Evolutionary conservation across 2,797 vertebrate genomes (phyloP).

Genomic region (Toxotes lorentzi): DNA sequence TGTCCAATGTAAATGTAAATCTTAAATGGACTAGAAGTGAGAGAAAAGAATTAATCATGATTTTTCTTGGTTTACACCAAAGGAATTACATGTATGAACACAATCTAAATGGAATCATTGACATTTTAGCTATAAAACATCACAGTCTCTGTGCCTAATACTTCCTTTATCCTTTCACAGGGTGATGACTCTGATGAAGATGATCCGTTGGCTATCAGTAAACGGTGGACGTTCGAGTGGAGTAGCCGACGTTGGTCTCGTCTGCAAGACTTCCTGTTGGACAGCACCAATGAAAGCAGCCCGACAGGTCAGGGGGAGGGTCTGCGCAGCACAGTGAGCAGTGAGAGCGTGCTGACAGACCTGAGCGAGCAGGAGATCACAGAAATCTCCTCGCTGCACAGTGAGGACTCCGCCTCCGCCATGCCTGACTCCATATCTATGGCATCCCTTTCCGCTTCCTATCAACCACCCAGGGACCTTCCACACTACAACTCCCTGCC

Average conservation of each 20-base stretch:
- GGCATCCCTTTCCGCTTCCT: slow-evolving; percentile 78
- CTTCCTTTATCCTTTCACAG: slow-evolving; percentile 73
- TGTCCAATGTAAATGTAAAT: background rate
- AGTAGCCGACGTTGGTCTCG: slow-evolving; percentile 96
- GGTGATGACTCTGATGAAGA: slow-evolving; percentile 98
- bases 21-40: background rate
- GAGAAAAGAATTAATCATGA: background rate
- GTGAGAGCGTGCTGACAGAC: slow-evolving; percentile 95
- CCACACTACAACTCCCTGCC: slow-evolving; percentile 83
- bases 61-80: background rate
- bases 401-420: slow-evolving; percentile 87
- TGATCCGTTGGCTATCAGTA: slow-evolving; percentile 95
- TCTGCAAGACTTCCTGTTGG: slow-evolving; percentile 91
- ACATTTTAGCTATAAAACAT: background rate
- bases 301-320: slow-evolving; percentile 80
- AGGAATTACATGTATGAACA: background rate
- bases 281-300: slow-evolving; percentile 79
- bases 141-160: background rate
- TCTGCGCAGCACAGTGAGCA: slow-evolving; percentile 92
- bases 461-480: slow-evolving; percentile 75
- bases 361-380: slow-evolving; percentile 93
- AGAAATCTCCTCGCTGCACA: slow-evolving; percentile 92
- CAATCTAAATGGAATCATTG: background rate
- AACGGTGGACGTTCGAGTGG: slow-evolving; percentile 98
- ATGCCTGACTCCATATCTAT: slow-evolving; percentile 86